These are phyloP conservation scores for Lasiurus cinereus DNA, from an alignment of 2,113 vertebrate genomes.

Conservation along the genomic window DNA sequence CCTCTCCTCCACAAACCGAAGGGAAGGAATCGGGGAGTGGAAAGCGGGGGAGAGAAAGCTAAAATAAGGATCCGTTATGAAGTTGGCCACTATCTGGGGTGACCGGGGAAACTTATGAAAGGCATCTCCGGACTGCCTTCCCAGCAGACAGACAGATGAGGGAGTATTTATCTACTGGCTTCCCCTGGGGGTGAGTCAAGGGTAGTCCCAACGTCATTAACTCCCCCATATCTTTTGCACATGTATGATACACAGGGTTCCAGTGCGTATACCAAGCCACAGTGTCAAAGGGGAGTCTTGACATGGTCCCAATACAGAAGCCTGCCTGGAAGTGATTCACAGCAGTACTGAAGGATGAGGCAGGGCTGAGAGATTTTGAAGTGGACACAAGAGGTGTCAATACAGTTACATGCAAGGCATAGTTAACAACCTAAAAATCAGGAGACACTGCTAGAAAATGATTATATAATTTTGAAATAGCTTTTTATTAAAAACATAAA, in stretches of 20 bases:
- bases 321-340: neutral
- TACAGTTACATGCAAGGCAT: neutral
- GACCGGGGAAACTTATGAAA: neutral
- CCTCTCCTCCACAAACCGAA: neutral
- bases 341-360: neutral
- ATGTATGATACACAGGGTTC: neutral
- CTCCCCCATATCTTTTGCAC: neutral
- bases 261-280: neutral
- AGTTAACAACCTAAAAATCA: slow-evolving; percentile 30
- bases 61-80: neutral
- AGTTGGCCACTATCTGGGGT: neutral
- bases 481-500: slow-evolving; percentile 65
- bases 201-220: neutral
- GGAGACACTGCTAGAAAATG: neutral
- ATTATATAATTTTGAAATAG: slow-evolving; percentile 20
- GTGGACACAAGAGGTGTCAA: neutral
- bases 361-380: neutral
- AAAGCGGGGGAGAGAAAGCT: neutral
- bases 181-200: neutral
- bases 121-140: neutral
- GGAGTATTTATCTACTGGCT: neutral
- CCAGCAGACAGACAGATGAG: neutral
- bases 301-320: neutral
- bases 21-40: neutral
- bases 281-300: neutral